Percentiles rank a stretch among this genome's conserved stretches.
These are phyloP conservation scores for Oceanodroma leucorhoa DNA, from an alignment of 2,797 vertebrate genomes.

Conservation along the genomic window DNA sequence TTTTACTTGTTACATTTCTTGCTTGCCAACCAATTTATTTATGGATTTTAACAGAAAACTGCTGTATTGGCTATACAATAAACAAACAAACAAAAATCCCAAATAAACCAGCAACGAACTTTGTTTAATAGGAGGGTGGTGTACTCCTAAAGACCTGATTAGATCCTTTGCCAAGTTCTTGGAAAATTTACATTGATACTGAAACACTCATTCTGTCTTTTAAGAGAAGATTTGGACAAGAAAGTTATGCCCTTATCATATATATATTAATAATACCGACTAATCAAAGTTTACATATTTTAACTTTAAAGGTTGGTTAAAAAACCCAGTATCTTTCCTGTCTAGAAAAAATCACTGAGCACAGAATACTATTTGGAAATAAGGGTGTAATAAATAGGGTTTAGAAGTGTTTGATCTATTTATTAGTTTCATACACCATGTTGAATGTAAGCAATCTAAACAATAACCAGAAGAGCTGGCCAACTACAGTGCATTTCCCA, in stretches of 20 bases:
- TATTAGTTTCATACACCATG: neutral
- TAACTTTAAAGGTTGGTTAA: neutral
- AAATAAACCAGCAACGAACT: neutral
- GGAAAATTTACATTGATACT: neutral
- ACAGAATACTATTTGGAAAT: neutral
- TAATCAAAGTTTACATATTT: neutral
- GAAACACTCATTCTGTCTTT: neutral
- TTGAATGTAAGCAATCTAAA: neutral
- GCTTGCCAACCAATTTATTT: neutral
- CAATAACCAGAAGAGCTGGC: neutral
- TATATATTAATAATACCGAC: neutral
- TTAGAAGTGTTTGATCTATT: neutral
- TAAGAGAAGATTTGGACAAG: neutral
- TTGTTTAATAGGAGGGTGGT: neutral
- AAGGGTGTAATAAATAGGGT: neutral
- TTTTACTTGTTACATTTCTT: neutral
- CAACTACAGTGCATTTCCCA: neutral
- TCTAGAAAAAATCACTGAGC: neutral
- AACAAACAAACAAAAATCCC: neutral
- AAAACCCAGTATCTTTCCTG: neutral
- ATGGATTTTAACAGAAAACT: neutral
- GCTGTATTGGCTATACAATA: neutral
- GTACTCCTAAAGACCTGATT: neutral
- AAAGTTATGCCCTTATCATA: neutral
- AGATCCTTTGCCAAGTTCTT: neutral